phyloP scores from a whole-genome alignment of 1,140 invertebrate species.

The Drosophila arizonae region DNA sequence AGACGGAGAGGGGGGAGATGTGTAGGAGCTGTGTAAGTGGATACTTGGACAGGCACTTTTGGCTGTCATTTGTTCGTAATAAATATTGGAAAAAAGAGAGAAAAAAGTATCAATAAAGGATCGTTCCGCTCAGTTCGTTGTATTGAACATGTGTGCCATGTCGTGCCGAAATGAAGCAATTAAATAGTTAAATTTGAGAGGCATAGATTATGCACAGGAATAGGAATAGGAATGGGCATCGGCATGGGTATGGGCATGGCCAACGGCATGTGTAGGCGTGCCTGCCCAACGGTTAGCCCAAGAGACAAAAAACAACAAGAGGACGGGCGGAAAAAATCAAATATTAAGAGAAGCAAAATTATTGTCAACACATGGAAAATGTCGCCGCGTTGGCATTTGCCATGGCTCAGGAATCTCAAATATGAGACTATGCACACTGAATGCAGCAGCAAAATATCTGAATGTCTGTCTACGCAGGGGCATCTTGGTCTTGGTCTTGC shows the following conservation, averaged over 20 bases:
- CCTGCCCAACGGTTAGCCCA: constrained; percentile 28
- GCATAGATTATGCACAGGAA: neutral
- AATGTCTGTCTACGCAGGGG: neutral
- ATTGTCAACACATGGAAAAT: constrained; percentile 68
- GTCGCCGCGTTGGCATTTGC: constrained; percentile 57
- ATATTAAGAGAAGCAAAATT: constrained; percentile 38
- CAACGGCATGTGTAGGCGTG: constrained; percentile 27
- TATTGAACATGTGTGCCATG: constrained; percentile 30
- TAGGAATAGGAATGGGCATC: neutral
- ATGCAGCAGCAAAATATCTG: neutral
- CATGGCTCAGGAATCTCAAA: constrained; percentile 7
- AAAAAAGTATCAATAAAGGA: constrained; percentile 37
- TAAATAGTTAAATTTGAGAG: constrained; percentile 32
- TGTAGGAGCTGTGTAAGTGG: constrained; percentile 54
- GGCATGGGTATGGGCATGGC: too few relatives aligned
- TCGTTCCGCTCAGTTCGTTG: constrained; percentile 29
- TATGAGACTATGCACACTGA: neutral
- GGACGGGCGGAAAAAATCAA: neutral
- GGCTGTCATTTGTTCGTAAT: constrained; percentile 71
- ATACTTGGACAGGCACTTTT: constrained; percentile 60
- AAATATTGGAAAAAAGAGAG: constrained; percentile 47
- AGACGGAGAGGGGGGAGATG: neutral
- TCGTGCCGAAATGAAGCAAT: constrained; percentile 64
- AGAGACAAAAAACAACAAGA: constrained; percentile 8
- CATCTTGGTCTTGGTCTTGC: neutral